Evolutionary conservation across 2,113 vertebrate species (phyloP).

Genomic region (Tautogolabrus adspersus): DNA sequence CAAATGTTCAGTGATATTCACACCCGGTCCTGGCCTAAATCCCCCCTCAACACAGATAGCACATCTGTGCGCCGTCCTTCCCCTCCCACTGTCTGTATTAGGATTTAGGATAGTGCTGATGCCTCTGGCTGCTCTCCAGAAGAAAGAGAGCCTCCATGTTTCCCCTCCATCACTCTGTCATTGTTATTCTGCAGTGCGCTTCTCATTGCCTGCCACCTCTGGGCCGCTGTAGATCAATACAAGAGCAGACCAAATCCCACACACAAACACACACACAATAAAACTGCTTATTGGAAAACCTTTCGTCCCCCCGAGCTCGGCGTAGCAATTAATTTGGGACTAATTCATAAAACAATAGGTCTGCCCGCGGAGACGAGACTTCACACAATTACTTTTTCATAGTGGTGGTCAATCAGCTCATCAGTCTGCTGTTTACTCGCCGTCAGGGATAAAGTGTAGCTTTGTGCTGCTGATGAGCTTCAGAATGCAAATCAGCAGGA

Average conservation of each 20-base stretch:
- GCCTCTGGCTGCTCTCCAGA: conserved; percentile 46
- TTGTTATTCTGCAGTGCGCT: conserved; percentile 64
- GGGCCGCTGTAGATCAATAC: conserved; percentile 60
- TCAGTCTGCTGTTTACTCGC: conserved; percentile 37
- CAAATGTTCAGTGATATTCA: conserved; percentile 66
- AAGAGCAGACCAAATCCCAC: conserved; percentile 55
- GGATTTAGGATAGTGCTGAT: conserved; percentile 44
- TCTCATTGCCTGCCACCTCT: conserved; percentile 48
- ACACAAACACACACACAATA: conserved; percentile 38
- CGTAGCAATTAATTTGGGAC: conserved; percentile 57
- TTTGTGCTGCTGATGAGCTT: conserved; percentile 57
- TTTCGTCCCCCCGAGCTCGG: conserved; percentile 32
- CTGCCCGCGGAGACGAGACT: conserved; percentile 30
- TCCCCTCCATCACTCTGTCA: conserved; percentile 47
- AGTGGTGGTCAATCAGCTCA: conserved; percentile 53
- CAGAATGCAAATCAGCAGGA: conserved; percentile 70
- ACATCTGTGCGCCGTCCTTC: conserved; percentile 39
- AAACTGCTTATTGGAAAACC: conserved; percentile 61
- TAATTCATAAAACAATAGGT: conserved; percentile 65
- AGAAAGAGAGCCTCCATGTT: conserved; percentile 38
- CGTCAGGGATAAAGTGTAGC: conserved; percentile 46
- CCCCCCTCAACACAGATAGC: conserved; percentile 35
- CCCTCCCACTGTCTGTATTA: conserved; percentile 36
- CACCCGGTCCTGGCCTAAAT: conserved; percentile 64
- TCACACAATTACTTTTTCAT: conserved; percentile 37